Evolutionary conservation across 2,797 vertebrate species (phyloP).

Genomic region (Coccyzus lansbergi): DNA sequence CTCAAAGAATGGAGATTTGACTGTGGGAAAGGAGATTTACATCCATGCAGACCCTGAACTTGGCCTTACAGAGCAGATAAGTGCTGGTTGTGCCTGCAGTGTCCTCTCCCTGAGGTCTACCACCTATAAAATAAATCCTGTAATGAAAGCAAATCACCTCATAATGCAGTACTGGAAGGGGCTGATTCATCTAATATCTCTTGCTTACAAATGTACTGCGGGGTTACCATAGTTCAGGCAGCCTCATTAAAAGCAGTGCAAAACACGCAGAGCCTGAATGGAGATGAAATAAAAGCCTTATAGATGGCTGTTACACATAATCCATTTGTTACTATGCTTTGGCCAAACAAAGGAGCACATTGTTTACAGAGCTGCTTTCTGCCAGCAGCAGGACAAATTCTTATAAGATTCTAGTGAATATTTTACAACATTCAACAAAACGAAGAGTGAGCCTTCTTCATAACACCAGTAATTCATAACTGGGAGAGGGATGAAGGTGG

Average conservation of each 20-base stretch:
- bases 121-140: conserved; percentile 66
- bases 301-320: conserved; percentile 65
- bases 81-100: conserved; percentile 14
- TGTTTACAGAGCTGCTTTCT: conserved; percentile 56
- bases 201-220: conserved; percentile 67
- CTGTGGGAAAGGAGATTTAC: conserved; percentile 61
- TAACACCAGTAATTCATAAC: not conserved
- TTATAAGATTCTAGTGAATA: conserved; percentile 43
- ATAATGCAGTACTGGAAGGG: conserved; percentile 61
- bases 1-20: conserved; percentile 18
- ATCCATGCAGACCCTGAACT: conserved; percentile 47
- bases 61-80: conserved; percentile 21
- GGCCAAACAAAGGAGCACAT: conserved; percentile 59
- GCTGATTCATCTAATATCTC: conserved; percentile 68
- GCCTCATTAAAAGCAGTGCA: conserved; percentile 67
- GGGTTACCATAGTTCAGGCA: conserved; percentile 84
- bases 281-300: conserved; percentile 67
- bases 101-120: conserved; percentile 2
- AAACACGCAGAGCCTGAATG: conserved; percentile 63
- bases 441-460: not conserved
- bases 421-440: conserved; percentile 47
- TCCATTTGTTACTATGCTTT: conserved; percentile 54
- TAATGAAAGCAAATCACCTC: conserved; percentile 71
- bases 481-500: not conserved
- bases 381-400: conserved; percentile 46